Conservation (phyloP, 2,113 vertebrate species). For the Apteryx owenii region DNA sequence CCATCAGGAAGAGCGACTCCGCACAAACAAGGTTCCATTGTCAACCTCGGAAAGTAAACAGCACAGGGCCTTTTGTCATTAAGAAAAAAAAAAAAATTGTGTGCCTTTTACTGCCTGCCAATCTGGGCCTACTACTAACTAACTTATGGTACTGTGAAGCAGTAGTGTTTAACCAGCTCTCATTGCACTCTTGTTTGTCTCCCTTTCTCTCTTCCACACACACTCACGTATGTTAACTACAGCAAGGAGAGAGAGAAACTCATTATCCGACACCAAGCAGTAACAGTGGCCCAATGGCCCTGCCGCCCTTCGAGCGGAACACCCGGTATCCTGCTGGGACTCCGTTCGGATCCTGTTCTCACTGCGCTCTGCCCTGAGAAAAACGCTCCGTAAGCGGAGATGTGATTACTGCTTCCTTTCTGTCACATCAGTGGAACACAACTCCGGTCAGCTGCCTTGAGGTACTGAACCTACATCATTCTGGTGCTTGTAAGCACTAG, state of each 20-base stretch:
- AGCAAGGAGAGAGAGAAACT: background rate
- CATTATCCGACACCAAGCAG: fast-evolving
- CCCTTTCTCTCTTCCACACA: background rate
- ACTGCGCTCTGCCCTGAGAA: background rate
- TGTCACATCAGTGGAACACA: background rate
- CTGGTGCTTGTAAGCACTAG: background rate
- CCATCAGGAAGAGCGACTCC: background rate
- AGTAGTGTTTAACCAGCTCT: background rate
- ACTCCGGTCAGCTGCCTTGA: background rate
- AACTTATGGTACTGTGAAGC: background rate
- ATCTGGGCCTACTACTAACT: background rate
- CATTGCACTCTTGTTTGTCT: background rate
- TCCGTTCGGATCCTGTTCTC: background rate
- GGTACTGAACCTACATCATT: too few species aligned
- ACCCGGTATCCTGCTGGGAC: background rate
- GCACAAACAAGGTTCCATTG: background rate
- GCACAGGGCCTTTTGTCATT: background rate
- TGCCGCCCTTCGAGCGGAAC: background rate
- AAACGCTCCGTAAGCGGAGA: background rate
- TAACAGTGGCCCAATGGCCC: background rate
- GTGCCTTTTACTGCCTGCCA: background rate
- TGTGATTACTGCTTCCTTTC: background rate
- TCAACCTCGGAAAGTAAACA: background rate
- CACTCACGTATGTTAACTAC: fast-evolving
- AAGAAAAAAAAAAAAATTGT: background rate